These are phyloP conservation scores for Phengaris arion DNA, from an alignment of 2,888 invertebrate genomes.

Conservation along the genomic window DNA sequence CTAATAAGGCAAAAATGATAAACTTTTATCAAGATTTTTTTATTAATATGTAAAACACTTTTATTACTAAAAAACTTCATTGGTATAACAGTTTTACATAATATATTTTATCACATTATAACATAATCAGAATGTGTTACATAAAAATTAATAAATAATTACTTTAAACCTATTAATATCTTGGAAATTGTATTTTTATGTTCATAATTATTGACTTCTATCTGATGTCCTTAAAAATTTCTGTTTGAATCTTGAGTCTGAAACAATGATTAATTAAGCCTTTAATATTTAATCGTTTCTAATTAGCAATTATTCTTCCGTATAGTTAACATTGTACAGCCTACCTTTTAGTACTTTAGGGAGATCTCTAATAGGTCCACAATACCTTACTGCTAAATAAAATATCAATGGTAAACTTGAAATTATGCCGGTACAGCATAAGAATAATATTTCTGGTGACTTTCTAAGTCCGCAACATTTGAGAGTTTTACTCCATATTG, in stretches of 20 bases:
- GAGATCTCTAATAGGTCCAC: conserved; percentile 66
- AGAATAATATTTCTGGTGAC: conserved; percentile 78
- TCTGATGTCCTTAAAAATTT: conserved; percentile 57
- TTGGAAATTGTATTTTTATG: too few species aligned
- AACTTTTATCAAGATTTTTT: too few species aligned
- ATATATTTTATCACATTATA: too few species aligned
- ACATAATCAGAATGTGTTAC: too few species aligned
- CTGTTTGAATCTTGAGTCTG: conserved; percentile 74
- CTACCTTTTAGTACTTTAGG: conserved; percentile 72
- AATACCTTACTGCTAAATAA: conserved; percentile 77
- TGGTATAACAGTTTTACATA: too few species aligned
- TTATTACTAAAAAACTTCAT: too few species aligned
- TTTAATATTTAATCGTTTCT: too few species aligned
- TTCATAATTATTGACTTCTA: conserved; percentile 42
- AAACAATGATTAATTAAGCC: conserved; percentile 41
- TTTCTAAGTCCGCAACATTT: conserved; percentile 79
- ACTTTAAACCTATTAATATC: too few species aligned
- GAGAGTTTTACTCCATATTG: conserved; percentile 79
- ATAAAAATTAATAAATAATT: too few species aligned
- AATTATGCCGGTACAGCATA: conserved; percentile 74
- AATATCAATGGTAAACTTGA: conserved; percentile 77
- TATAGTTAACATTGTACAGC: conserved; percentile 39
- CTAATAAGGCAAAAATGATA: too few species aligned
- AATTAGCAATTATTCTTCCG: too few species aligned
- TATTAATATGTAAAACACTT: too few species aligned